A percentile compares a stretch with the other conserved stretches of the same genome.
These are phyloP conservation scores for Phlogophora meticulosa DNA, from an alignment of 2,888 invertebrate species.

Conservation along the genomic window DNA sequence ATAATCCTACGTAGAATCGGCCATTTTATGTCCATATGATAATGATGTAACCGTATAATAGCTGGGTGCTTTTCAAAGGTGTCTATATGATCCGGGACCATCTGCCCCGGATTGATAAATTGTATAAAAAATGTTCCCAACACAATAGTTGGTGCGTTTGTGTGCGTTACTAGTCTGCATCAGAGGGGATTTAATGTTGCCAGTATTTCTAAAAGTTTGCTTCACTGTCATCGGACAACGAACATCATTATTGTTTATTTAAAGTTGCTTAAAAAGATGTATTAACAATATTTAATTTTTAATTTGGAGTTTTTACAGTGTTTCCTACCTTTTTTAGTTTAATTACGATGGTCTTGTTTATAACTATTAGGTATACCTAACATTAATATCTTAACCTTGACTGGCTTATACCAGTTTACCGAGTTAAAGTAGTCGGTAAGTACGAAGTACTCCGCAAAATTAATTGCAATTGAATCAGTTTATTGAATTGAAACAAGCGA, in stretches of 20 bases:
- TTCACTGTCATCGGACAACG: slow-evolving; percentile 52
- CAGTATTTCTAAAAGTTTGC: slow-evolving; percentile 60
- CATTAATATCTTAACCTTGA: no score
- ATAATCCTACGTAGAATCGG: slow-evolving; percentile 63
- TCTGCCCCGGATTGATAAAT: slow-evolving; percentile 89
- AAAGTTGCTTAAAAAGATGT: not conserved
- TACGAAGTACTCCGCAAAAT: slow-evolving; percentile 6
- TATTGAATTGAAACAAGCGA: slow-evolving; percentile 79
- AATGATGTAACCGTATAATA: slow-evolving; percentile 87
- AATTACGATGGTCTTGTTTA: no score
- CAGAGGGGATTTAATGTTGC: slow-evolving; percentile 68
- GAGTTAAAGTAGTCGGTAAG: no score
- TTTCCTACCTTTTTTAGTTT: no score
- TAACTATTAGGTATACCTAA: no score
- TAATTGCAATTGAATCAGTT: slow-evolving; percentile 54
- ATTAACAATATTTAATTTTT: no score
- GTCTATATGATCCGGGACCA: slow-evolving; percentile 86
- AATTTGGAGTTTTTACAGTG: no score
- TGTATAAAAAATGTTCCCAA: slow-evolving; percentile 86
- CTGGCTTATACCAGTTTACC: no score
- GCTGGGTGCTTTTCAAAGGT: slow-evolving; percentile 87
- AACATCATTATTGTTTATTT: not conserved
- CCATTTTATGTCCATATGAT: slow-evolving; percentile 85
- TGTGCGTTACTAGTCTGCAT: slow-evolving; percentile 71
- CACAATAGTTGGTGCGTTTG: slow-evolving; percentile 71